These are phyloP conservation scores for Ophioderma brevispina DNA, from an alignment of 35 echinoderm and acorn worm genomes.

Conservation along the genomic window DNA sequence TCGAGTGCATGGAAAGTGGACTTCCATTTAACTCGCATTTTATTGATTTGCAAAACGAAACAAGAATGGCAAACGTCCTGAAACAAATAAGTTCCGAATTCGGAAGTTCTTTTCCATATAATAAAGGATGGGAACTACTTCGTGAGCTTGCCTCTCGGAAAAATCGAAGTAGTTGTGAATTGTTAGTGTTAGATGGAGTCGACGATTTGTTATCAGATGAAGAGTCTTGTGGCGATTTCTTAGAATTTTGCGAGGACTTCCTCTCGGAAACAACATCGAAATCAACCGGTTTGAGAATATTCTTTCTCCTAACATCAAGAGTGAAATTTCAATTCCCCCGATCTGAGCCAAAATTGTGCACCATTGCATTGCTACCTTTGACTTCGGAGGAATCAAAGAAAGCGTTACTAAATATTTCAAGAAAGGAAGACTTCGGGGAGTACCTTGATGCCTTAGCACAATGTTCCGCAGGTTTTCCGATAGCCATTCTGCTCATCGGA, in stretches of 20 bases:
- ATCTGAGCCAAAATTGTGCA: background rate
- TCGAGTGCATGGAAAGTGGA: too few relatives aligned
- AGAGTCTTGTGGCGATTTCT: background rate
- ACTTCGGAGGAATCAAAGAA: background rate
- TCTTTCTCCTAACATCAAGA: background rate
- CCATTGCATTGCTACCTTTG: background rate
- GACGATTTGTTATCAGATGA: background rate
- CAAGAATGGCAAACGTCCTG: background rate
- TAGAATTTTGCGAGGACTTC: background rate
- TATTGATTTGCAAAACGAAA: background rate
- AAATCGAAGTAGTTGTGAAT: background rate
- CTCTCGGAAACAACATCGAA: background rate
- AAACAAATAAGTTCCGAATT: background rate
- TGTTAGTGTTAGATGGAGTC: background rate
- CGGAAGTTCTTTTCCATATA: background rate
- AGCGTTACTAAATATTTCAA: background rate
- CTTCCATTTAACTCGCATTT: background rate
- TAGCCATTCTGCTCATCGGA: background rate
- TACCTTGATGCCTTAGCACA: background rate
- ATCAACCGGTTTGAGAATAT: background rate
- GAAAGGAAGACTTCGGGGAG: background rate
- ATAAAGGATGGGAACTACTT: background rate
- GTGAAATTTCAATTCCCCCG: background rate
- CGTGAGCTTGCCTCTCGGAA: background rate
- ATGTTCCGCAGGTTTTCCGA: background rate